Evolutionary conservation across 2,797 vertebrate genomes (phyloP), one percentile per base, ranked within the genome.

Genomic region (Picus viridis): DNA sequence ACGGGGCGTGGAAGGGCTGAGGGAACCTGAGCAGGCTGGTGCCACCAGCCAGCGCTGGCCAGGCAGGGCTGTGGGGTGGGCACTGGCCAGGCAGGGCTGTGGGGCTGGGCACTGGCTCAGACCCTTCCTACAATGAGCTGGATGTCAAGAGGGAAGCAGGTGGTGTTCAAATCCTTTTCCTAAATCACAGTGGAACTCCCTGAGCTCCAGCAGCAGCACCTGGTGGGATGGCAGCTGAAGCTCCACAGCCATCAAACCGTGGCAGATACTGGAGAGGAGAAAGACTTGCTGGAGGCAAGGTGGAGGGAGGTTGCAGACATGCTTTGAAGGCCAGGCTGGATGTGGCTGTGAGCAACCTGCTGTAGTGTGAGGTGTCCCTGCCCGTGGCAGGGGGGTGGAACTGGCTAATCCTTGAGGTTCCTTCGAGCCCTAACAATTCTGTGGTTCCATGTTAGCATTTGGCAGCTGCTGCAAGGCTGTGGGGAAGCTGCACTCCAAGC

Each of bases 1-100:
- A 27, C 0, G 0, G 29, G 32, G 5, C 26, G 3, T 7, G 11
- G 2, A 0, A 30, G 6, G 45, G 57, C 79, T 47, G 43, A 20
- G 13, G 49, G 32, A 43, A 7, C n/a, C 24, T 4, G 11, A 23
- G 2, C 16, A 17, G 26, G 45, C 39, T 34, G 53, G 8, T 4
- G n/a, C 15, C 29, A 27, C 29, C 76, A 34, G 39, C 7, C 63
- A 17, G 1, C 1, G n/a, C n/a, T n/a, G n/a, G n/a, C n/a, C n/a
- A n/a, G n/a, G n/a, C n/a, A n/a, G n/a, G n/a, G n/a, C n/a, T n/a
- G n/a, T n/a, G n/a, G n/a, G n/a, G n/a, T n/a, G n/a, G n/a, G n/a
- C n/a, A 1, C 57, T 0, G 5, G 26, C 27, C 62, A 10, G 76
- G 53, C 36, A 27, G 62, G 16, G 24, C 51, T 2, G 2, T 12